Percentiles rank a stretch among this genome's conserved stretches.
phyloP scores from a whole-genome alignment of 2,113 vertebrate species.

The Stigmatopora nigra region DNA sequence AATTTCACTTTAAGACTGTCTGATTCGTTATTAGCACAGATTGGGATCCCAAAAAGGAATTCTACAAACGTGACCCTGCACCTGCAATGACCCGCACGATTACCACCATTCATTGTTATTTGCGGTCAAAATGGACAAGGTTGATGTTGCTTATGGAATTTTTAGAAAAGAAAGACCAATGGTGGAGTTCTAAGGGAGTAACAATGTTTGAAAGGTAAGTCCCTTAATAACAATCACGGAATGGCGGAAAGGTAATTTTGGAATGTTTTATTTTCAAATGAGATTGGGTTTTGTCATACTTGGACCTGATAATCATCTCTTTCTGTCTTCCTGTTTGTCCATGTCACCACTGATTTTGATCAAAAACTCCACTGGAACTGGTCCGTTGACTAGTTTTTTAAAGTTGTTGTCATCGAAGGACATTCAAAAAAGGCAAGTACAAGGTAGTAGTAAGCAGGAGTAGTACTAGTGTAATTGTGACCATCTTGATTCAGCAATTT shows the following conservation, averaged over 20 bases:
- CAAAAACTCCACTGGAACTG: neutral
- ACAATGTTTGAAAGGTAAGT: neutral
- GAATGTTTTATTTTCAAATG: neutral
- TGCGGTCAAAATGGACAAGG: neutral
- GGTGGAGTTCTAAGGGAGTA: neutral
- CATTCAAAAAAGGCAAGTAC: too few relatives aligned
- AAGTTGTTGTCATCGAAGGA: neutral
- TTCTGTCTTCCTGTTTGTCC: too few relatives aligned
- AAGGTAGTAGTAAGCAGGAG: neutral
- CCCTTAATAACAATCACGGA: neutral
- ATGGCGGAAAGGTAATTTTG: neutral
- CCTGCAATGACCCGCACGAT: slow-evolving; percentile 11
- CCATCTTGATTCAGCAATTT: neutral
- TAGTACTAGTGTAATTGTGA: neutral
- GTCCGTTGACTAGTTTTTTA: neutral
- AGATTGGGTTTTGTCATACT: too few relatives aligned
- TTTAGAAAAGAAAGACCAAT: neutral
- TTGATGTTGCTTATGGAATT: neutral
- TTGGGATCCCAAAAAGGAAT: slow-evolving; percentile 47
- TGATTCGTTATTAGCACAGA: slow-evolving; percentile 38
- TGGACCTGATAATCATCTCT: too few relatives aligned
- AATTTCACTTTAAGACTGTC: slow-evolving; percentile 22
- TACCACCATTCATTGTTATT: slow-evolving; percentile 4
- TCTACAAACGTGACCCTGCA: slow-evolving; percentile 46
- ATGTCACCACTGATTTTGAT: neutral